A percentile compares a stretch with the other conserved stretches of the same genome.
Conservation (phyloP, 2,113 vertebrate genomes). For the Oriolus oriolus region DNA sequence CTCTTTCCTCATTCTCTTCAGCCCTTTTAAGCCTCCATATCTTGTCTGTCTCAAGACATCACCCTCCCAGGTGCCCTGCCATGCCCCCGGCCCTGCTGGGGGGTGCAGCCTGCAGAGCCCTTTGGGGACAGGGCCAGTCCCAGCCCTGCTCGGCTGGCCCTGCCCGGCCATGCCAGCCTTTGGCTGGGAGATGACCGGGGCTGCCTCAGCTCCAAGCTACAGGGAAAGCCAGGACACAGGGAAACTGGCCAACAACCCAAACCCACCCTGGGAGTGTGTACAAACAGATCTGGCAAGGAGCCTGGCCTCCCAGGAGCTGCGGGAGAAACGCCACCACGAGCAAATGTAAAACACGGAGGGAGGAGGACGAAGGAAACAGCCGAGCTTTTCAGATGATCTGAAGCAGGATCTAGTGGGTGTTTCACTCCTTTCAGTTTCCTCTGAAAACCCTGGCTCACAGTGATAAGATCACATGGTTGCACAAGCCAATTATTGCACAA, state of each 20-base stretch:
- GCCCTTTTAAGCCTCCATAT: background rate
- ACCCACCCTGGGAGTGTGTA: background rate
- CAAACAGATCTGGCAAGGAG: background rate
- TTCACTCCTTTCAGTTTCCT: conserved; percentile 22
- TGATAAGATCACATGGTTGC: conserved; percentile 25
- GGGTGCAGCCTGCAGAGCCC: background rate
- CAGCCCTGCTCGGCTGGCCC: background rate
- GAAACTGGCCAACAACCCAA: conserved; percentile 23
- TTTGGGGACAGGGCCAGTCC: background rate
- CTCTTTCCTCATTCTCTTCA: background rate
- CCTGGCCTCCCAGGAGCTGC: background rate
- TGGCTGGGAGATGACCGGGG: background rate
- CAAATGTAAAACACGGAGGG: background rate
- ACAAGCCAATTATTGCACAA: conserved; percentile 27
- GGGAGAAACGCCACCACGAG: background rate
- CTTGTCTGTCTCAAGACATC: background rate
- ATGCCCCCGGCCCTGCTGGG: background rate
- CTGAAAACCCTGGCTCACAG: background rate
- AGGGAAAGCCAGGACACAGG: background rate
- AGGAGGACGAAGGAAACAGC: background rate
- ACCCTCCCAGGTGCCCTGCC: background rate
- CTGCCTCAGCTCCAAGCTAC: background rate
- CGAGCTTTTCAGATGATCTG: background rate
- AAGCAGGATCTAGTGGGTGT: conserved; percentile 44
- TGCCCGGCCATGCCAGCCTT: background rate